These are phyloP conservation scores for Sciaenops ocellatus DNA, from an alignment of 2,797 vertebrate genomes.

Conservation along the genomic window DNA sequence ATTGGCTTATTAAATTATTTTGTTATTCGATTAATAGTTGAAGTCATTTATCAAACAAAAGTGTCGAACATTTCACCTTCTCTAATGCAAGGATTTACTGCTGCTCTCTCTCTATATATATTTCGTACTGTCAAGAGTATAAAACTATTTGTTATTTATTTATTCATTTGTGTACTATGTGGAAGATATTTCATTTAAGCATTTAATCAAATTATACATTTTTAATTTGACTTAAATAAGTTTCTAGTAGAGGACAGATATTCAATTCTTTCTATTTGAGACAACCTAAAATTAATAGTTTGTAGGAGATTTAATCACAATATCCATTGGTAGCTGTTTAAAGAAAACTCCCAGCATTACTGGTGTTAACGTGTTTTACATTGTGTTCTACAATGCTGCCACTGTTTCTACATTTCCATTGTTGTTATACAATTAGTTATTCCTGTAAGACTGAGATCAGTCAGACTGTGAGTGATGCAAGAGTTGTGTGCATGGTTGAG, in stretches of 20 bases:
- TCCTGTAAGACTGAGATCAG: not conserved
- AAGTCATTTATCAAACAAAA: not conserved
- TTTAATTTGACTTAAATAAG: slow-evolving; percentile 2
- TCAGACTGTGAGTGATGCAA: not conserved
- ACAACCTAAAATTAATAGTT: not conserved
- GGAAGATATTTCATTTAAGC: not conserved
- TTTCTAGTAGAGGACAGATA: not conserved
- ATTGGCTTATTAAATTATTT: not conserved
- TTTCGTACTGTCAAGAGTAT: not conserved
- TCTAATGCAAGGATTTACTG: not conserved
- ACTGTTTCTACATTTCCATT: not conserved
- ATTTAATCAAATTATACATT: not conserved
- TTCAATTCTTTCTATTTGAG: not conserved
- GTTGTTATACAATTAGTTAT: not conserved
- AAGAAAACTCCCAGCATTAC: not conserved
- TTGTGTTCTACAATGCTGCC: not conserved
- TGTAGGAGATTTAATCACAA: not conserved
- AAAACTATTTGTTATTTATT: not conserved
- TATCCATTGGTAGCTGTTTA: fast-evolving
- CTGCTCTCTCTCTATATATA: not conserved
- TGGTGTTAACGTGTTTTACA: not conserved
- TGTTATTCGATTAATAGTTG: not conserved
- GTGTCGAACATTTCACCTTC: not conserved
- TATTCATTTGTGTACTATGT: not conserved
- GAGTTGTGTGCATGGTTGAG: not conserved